phyloP scores from a whole-genome alignment of 2,888 invertebrate species.

The Operophtera brumata region DNA sequence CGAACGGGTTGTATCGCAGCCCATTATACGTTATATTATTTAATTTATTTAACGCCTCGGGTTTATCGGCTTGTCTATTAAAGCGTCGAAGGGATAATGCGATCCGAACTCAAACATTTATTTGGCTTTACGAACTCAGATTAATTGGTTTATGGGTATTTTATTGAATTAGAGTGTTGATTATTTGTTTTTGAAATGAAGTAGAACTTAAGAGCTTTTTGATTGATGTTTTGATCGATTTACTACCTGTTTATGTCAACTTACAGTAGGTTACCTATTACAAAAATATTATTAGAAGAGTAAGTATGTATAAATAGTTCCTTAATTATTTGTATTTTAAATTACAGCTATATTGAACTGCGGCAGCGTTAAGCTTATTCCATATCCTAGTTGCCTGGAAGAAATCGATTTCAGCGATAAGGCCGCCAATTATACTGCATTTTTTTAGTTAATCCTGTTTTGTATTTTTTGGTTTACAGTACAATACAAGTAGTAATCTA shows the following conservation, averaged over 20 bases:
- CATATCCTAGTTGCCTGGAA: too few species aligned
- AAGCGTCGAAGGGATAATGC: constrained; percentile 72
- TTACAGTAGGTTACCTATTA: too few species aligned
- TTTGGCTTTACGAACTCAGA: constrained; percentile 45
- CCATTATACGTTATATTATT: constrained; percentile 80
- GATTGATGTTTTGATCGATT: not conserved
- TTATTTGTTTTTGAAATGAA: constrained; percentile 19
- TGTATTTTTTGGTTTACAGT: too few species aligned
- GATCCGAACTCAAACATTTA: constrained; percentile 70
- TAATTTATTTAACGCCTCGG: constrained; percentile 78
- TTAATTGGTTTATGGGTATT: constrained; percentile 51
- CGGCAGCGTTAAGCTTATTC: too few species aligned
- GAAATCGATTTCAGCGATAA: too few species aligned
- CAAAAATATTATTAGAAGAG: too few species aligned
- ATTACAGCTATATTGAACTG: not conserved
- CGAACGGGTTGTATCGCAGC: constrained; percentile 74
- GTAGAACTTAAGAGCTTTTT: constrained; percentile 14
- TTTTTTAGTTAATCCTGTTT: too few species aligned
- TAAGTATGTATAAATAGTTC: too few species aligned
- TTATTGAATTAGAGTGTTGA: constrained; percentile 43
- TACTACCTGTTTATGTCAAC: not conserved
- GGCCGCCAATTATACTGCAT: too few species aligned
- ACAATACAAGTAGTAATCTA: too few species aligned
- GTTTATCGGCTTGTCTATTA: constrained; percentile 77
- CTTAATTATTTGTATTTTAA: too few species aligned